Base-by-base conservation (phyloP, 2,888 invertebrate genomes). In the Eupithecia pulchellata region DNA sequence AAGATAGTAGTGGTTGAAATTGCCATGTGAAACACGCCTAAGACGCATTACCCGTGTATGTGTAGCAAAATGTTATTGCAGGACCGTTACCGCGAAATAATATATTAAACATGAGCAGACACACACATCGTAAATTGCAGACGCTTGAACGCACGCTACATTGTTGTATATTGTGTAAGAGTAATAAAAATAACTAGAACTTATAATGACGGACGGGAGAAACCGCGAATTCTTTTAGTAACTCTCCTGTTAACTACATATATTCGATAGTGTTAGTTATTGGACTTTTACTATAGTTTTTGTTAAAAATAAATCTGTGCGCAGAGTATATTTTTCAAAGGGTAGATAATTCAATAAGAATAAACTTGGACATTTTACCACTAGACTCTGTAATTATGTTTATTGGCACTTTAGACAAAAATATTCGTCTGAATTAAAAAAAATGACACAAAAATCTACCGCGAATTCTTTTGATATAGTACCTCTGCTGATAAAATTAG, bases 171-270 rank as follows among this genome's bases (percentile, higher is more conserved):
- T 63, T 67, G 42, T 77, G 68, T 52, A 66, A 69, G 75, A 75
- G 67, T 63, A 75, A 81, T 80, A 80, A 79, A 83, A 82, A 84
- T 82, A 81, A 74, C 78, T 79, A 70, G 66, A 69, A 79, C 74
- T n/a, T 20, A 30, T n/a, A n/a, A 30, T 60, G 58, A 60, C 11
- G n/a, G 32, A 60, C 30, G 58, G 30, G 58, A 30, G 58, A 60
- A 60, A 60, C 29, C n/a, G 57, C 29, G 17, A 29, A 57, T 52
- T 25, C 25, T 52, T 52, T 52, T 47, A 9, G 20, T 47, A 52
- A n/a, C n/a, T n/a, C n/a, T n/a, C n/a, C n/a, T n/a, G n/a, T n/a
- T n/a, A n/a, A n/a, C n/a, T n/a, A n/a, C n/a, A n/a, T n/a, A n/a
- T n/a, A n/a, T n/a, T n/a, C n/a, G n/a, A n/a, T n/a, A n/a, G n/a